Conservation (phyloP, 2,888 invertebrate species). For the Philhelius pedissequus region DNA sequence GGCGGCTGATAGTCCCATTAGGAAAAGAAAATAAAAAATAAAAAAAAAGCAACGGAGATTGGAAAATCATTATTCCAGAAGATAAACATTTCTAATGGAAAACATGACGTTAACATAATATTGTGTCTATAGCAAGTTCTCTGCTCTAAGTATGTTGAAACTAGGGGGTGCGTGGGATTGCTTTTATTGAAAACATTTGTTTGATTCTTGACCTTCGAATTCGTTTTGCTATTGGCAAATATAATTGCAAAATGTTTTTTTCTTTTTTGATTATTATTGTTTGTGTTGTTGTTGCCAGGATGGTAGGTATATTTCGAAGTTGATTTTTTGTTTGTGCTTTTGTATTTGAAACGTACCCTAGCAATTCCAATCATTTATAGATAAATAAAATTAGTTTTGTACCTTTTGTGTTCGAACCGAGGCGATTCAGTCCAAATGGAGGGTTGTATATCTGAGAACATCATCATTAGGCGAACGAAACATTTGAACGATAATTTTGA, state of each 20-base stretch:
- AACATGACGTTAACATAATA: background rate
- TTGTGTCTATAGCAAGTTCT: background rate
- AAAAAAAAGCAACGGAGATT: background rate
- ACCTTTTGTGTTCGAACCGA: no score
- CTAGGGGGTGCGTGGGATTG: background rate
- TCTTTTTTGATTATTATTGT: background rate
- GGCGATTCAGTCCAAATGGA: no score
- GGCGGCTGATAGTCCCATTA: slow-evolving; percentile 20
- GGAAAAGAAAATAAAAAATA: background rate
- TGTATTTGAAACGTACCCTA: background rate
- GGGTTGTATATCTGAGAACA: no score
- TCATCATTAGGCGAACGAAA: no score
- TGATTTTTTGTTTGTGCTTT: background rate
- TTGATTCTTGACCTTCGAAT: background rate
- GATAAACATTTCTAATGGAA: slow-evolving; percentile 13
- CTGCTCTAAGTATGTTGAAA: background rate
- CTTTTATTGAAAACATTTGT: background rate
- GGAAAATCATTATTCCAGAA: slow-evolving; percentile 13
- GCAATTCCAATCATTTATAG: background rate
- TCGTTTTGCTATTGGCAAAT: background rate
- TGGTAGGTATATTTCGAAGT: background rate
- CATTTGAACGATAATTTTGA: no score
- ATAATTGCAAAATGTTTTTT: background rate
- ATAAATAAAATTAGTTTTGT: no score
- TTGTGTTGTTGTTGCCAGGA: background rate